These are phyloP conservation scores for Nycteola revayana DNA, from an alignment of 2,888 invertebrate genomes.

Conservation along the genomic window DNA sequence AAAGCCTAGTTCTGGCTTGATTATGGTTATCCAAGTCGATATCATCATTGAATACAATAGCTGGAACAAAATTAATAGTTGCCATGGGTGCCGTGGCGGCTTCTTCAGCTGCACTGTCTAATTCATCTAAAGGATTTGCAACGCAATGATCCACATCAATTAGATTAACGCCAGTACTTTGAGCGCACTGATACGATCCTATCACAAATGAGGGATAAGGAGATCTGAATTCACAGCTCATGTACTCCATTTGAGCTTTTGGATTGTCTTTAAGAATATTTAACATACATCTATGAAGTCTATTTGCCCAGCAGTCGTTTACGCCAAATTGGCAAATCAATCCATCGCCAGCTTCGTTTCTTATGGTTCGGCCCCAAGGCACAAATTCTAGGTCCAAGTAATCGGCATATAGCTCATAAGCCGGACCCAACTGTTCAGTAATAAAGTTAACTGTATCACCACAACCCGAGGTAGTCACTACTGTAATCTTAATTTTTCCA, in stretches of 20 bases:
- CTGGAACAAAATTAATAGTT: conserved; percentile 54
- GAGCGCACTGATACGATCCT: conserved; percentile 55
- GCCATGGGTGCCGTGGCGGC: conserved; percentile 44
- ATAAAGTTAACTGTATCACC: conserved; percentile 57
- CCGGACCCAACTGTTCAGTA: conserved; percentile 40
- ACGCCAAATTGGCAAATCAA: conserved; percentile 54
- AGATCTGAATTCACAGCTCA: conserved; percentile 60
- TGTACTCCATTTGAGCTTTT: conserved; percentile 56
- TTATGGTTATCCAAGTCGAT: conserved; percentile 34
- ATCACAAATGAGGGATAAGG: conserved; percentile 43
- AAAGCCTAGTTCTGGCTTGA: conserved; percentile 37
- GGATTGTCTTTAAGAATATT: conserved; percentile 48
- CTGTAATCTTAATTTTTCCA: conserved; percentile 58
- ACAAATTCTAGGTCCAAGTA: conserved; percentile 64
- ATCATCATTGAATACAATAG: conserved; percentile 54
- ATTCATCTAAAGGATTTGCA: conserved; percentile 40
- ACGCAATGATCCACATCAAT: conserved; percentile 57
- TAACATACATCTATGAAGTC: conserved; percentile 63
- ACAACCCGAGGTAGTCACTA: conserved; percentile 62
- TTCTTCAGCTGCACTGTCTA: conserved; percentile 49
- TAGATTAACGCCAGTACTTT: conserved; percentile 46
- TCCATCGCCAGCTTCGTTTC: conserved; percentile 36
- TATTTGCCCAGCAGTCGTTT: conserved; percentile 68
- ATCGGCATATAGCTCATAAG: conserved; percentile 50
- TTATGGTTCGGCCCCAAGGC: conserved; percentile 65